Evolutionary conservation across 2,797 vertebrate genomes (phyloP).

Genomic region (Peromyscus nudipes): DNA sequence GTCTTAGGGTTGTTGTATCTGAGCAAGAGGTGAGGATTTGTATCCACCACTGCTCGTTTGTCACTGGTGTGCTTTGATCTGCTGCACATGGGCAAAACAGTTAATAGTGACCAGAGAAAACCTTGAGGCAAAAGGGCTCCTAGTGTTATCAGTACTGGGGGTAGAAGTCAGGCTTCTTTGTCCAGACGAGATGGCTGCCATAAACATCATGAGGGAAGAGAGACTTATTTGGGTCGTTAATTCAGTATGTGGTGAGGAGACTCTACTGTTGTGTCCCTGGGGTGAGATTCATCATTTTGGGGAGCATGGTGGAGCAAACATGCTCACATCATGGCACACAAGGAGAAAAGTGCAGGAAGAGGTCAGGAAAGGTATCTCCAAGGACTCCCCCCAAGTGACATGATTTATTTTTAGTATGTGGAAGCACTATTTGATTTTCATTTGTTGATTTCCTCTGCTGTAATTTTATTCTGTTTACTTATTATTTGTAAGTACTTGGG

Average conservation of each 20-base stretch:
- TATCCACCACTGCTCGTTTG: background rate
- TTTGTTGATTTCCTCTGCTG: background rate
- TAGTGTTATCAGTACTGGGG: accelerated
- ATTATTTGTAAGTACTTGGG: background rate
- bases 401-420: background rate
- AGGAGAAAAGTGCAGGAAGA: background rate
- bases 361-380: background rate
- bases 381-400: background rate
- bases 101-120: background rate
- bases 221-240: background rate
- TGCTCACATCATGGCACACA: background rate
- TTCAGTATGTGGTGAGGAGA: background rate
- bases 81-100: no score
- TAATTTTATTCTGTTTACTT: background rate
- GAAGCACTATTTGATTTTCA: background rate
- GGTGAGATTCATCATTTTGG: background rate
- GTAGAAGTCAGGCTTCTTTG: background rate
- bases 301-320: background rate
- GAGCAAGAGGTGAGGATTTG: background rate
- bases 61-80: background rate
- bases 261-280: background rate
- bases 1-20: background rate
- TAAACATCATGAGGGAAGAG: background rate
- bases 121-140: background rate
- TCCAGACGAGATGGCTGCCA: background rate